Conservation (phyloP, 2,888 invertebrate species). For the Acanthosepion pharaonis region DNA sequence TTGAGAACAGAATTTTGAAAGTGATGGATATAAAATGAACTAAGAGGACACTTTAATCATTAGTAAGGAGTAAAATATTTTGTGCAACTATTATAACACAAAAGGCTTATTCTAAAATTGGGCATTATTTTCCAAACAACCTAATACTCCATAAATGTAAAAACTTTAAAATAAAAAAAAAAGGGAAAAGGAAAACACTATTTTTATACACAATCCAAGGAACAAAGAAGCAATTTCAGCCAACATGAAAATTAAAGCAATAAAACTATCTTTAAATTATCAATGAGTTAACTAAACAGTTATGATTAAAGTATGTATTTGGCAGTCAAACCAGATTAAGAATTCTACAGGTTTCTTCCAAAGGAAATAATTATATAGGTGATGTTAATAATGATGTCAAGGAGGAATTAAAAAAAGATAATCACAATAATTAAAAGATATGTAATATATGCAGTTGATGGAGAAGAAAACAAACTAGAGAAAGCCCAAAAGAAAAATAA, state of each 20-base stretch:
- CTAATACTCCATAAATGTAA: background rate
- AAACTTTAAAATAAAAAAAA: background rate
- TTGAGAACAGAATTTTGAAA: no score
- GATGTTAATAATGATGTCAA: background rate
- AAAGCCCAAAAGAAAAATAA: background rate
- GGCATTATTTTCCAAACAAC: no score
- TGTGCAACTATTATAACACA: no score
- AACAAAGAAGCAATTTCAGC: background rate
- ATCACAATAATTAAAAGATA: background rate
- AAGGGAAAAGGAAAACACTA: background rate
- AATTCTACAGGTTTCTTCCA: background rate
- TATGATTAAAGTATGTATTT: background rate
- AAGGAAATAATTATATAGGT: background rate
- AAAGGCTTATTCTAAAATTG: no score
- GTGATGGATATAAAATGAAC: no score
- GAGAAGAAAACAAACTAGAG: background rate
- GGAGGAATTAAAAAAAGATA: background rate
- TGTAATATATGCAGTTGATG: background rate
- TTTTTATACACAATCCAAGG: no score
- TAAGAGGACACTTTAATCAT: no score
- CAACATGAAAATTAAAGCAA: background rate
- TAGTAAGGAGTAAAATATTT: no score
- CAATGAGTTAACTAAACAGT: background rate
- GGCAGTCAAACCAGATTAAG: background rate
- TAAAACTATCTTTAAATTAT: background rate